Conservation (phyloP, 2,113 vertebrate genomes). For the Microtus oregoni region DNA sequence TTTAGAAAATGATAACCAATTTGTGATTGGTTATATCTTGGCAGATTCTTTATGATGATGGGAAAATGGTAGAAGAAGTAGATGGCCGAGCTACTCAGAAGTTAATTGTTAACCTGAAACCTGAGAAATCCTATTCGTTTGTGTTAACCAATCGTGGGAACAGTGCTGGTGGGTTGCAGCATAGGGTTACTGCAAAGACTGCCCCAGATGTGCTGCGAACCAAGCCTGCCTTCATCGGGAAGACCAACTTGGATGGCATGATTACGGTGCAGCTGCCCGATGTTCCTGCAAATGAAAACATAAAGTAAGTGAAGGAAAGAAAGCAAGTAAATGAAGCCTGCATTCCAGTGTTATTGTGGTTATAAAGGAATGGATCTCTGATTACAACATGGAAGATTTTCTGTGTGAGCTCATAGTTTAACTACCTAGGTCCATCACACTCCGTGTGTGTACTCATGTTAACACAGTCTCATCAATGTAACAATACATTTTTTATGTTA, state of each 20-base stretch:
- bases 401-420: background rate
- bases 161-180: constrained; percentile 97
- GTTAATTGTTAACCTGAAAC: constrained; percentile 97
- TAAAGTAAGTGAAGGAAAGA: constrained; percentile 89
- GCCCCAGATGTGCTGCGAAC: constrained; percentile 95
- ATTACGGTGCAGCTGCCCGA: constrained; percentile 95
- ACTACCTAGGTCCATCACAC: background rate
- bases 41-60: constrained; percentile 99
- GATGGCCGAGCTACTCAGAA: constrained; percentile 97
- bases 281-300: constrained; percentile 94
- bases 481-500: background rate
- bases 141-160: constrained; percentile 98
- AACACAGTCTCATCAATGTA: background rate
- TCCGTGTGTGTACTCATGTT: background rate
- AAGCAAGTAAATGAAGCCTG: background rate
- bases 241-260: constrained; percentile 97
- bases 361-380: background rate
- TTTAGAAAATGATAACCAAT: constrained; percentile 46
- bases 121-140: constrained; percentile 98
- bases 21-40: constrained; percentile 46
- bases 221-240: constrained; percentile 95
- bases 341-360: background rate
- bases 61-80: constrained; percentile 97
- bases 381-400: background rate
- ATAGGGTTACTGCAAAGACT: constrained; percentile 96